A percentile compares a stretch with the other conserved stretches of the same genome.
Conservation (phyloP, 2,888 invertebrate genomes). For the Muscina levida region DNA sequence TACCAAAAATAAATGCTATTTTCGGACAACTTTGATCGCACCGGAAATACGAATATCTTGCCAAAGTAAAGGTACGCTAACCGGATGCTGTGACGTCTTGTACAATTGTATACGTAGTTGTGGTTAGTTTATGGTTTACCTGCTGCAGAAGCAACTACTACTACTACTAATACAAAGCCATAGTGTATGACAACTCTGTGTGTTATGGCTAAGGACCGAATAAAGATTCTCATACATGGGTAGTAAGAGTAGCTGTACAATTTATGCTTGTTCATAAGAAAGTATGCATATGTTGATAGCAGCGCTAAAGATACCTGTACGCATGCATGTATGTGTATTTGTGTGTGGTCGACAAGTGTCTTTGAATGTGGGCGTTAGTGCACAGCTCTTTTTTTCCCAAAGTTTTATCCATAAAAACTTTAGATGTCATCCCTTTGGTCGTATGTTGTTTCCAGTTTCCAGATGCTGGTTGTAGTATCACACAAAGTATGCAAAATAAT, state of each 20-base stretch:
- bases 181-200: no score
- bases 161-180: no score
- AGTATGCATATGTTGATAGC: conserved; percentile 6
- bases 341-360: background rate
- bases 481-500: background rate
- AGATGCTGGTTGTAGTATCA: background rate
- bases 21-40: conserved; percentile 25
- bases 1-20: conserved; percentile 12
- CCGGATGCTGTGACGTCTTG: no score
- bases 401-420: conserved; percentile 3
- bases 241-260: no score
- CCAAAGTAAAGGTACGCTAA: background rate
- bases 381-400: background rate
- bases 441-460: background rate
- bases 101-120: conserved; percentile 19
- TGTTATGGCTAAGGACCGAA: background rate
- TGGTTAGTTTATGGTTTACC: conserved; percentile 2
- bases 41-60: conserved; percentile 42
- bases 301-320: no score
- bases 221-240: conserved; percentile 1
- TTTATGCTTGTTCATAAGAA: conserved; percentile 24
- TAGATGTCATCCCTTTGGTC: background rate
- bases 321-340: no score
- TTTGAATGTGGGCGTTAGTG: conserved; percentile 7
- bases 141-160: background rate